Evolutionary conservation across 1,140 invertebrate genomes (phyloP), one percentile per base, ranked within the genome.

Genomic region (Agrypnia vestita): DNA sequence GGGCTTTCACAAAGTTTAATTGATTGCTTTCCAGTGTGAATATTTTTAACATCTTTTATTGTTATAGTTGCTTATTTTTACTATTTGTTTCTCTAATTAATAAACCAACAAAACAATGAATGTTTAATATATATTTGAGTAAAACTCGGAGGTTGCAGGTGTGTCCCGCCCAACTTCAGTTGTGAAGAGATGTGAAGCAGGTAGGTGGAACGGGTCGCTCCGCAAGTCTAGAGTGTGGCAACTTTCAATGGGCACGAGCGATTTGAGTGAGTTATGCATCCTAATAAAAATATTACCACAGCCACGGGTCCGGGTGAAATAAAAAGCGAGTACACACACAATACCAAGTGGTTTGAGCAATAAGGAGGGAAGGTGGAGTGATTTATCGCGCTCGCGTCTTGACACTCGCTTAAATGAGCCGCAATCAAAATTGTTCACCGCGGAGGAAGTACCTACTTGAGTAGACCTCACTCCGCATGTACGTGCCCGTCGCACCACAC

Each of bases 391-490:
- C 47, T 9, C 44, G 46, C 69, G 47, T 53, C 49, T 49, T 51
- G 59, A 43, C 71, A 53, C 71, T 71, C 47, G 67, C 43, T 49
- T 35, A 53, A 73, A 73, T 47, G 51, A 49, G 53, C 47, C 55
- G n/a, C 35, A 59, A 75, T 61, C 73, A 75, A 43, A 75, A 47
- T 59, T 8, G 53, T 44, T 12, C 73, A 75, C 51, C 46, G 25
- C 49, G 35, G 55, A 75, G 73, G 73, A 75, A 59, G 73, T 75
- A 61, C 73, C 53, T 75, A 75, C 55, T 59, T 61, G 73, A 75
- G 53, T 19, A 55, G 35, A 46, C 71, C 73, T 75, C 73, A 75
- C 73, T 59, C 59, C 73, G 25, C n/a, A 44, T 43, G 73, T 75
- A 59, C 53, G 53, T 75, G 73, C 73, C 73, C 12, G 7, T 11